Percentiles rank a stretch among this genome's conserved stretches.
These are phyloP conservation scores for Vidua chalybeata DNA, from an alignment of 2,113 vertebrate genomes.

Conservation along the genomic window DNA sequence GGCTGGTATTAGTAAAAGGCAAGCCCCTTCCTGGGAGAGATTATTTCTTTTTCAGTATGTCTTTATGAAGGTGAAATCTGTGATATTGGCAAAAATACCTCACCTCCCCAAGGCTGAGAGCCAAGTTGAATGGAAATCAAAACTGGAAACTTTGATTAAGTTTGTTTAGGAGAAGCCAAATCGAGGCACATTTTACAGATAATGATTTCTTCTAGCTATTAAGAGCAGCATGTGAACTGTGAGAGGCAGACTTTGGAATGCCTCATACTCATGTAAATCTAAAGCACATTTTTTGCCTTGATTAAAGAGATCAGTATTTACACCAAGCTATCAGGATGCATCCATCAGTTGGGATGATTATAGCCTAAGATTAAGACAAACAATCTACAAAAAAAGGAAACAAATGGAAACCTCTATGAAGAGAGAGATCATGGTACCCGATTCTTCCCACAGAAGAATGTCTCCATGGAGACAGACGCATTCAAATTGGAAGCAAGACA, in stretches of 20 bases:
- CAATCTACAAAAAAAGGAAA: neutral
- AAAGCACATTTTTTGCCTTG: neutral
- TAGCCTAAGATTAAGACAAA: neutral
- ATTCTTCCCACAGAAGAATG: conserved; percentile 39
- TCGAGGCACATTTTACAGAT: neutral
- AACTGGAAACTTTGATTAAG: neutral
- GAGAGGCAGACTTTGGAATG: neutral
- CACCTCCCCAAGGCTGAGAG: neutral
- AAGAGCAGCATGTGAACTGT: neutral
- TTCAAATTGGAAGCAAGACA: conserved; percentile 54
- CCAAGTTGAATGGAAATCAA: conserved; percentile 15
- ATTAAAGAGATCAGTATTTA: neutral
- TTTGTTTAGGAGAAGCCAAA: neutral
- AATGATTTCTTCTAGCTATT: neutral
- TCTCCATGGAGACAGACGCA: conserved; percentile 66
- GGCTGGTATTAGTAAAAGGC: neutral
- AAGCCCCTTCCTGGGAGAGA: neutral
- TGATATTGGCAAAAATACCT: neutral
- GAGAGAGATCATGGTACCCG: neutral
- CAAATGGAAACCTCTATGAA: neutral
- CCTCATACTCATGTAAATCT: neutral
- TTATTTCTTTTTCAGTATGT: conserved; percentile 14
- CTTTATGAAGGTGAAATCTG: conserved; percentile 40
- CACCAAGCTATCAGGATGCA: neutral
- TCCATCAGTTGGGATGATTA: neutral